Evolutionary conservation across 2,797 vertebrate genomes (phyloP), one percentile per base, ranked within the genome.

Genomic region (Tympanoctomys barrerae): DNA sequence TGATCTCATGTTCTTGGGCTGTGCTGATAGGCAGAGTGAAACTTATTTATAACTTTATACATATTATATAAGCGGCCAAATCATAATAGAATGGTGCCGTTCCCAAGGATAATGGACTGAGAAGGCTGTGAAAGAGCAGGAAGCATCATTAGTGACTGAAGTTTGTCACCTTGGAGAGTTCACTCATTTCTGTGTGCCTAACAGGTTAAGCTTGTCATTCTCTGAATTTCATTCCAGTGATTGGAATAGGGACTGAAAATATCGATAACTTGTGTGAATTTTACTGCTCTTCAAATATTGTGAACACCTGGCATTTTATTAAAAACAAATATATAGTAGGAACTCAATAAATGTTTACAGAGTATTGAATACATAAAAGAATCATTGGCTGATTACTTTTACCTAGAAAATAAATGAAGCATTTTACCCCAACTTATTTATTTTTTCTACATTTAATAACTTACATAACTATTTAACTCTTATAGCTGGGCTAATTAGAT

Each of bases 291-390:
- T 83, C 86, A 96, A 90, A 92, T 94, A 87, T 66, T 94, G 42
- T 36, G 36, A 87, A 96, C 11, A 92, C 46, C 64, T 93, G 82
- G 36, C 31, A 86, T 95, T 96, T 97, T 95, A 92, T 96, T 90
- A 91, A 96, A 94, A 95, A 82, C 36, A 84, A 93, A 93, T 49
- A 85, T 64, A 62, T 64, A 62, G 62, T 88, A 59, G 66, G 66
- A 10, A 42, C 54, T 90, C 81, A 73, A 19, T 88, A 90, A 81
- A 95, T 85, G 11, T 93, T 95, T 93, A 39, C 21, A 7, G 52
- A 81, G 62, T 19, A 0, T 78, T 81, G 57, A 68, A 46, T 91
- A 66, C 54, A 46, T 78, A 89, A 81, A 73, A 66, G 78, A 81
- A 66, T 66, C n/a, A 33, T 21, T 79, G 73, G 68, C 66, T 94